A percentile compares a stretch with the other conserved stretches of the same genome.
phyloP scores from a whole-genome alignment of 1,140 invertebrate species.

The Cyclina sinensis region DNA sequence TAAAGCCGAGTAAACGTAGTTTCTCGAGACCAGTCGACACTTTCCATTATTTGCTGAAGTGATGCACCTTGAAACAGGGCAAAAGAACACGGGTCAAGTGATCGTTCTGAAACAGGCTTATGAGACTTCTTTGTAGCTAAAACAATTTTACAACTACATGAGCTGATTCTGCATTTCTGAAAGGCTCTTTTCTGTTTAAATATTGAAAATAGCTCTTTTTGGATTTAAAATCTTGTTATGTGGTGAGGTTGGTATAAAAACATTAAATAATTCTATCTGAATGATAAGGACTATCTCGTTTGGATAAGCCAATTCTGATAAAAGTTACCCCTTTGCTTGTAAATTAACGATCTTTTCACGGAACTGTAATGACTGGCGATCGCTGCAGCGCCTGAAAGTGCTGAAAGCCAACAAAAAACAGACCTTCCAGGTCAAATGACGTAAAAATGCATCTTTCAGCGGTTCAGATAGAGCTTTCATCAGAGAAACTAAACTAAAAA shows the following conservation, averaged over 20 bases:
- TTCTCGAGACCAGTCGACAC: constrained; percentile 46
- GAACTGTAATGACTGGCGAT: background rate
- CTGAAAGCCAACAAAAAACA: background rate
- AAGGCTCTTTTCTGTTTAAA: constrained; percentile 49
- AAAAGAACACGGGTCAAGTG: background rate
- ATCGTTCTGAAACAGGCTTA: background rate
- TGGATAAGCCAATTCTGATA: background rate
- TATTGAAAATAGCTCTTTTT: background rate
- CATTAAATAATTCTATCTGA: constrained; percentile 23
- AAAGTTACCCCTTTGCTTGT: background rate
- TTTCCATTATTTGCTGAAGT: constrained; percentile 33
- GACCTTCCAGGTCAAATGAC: background rate
- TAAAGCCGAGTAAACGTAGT: constrained; percentile 23
- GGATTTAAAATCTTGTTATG: background rate
- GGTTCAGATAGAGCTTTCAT: constrained; percentile 47
- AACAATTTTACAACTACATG: constrained; percentile 42
- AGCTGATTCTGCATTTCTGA: constrained; percentile 29
- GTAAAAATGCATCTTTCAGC: background rate
- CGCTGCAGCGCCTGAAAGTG: background rate
- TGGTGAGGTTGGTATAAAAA: constrained; percentile 57
- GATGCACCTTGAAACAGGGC: constrained; percentile 54
- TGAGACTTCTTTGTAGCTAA: background rate
- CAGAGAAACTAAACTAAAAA: constrained; percentile 36
- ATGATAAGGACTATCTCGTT: background rate
- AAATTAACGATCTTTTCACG: background rate